phyloP scores from a whole-genome alignment of 2,113 vertebrate species.

The Seriola aureovittata region DNA sequence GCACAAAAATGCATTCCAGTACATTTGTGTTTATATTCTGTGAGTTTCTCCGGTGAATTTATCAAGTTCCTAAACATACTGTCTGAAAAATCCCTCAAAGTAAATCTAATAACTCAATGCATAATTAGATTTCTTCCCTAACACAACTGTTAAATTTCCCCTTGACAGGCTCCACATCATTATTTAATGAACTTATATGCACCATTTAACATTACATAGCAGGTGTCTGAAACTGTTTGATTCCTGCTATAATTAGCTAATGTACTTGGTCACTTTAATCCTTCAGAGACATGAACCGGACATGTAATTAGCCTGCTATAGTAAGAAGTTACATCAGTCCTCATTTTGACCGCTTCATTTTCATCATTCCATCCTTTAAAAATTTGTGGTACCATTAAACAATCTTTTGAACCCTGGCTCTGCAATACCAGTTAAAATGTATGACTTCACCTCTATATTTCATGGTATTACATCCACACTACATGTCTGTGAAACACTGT shows the following conservation, averaged over 20 bases:
- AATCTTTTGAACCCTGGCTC: neutral
- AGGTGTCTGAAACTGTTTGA: neutral
- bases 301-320: conserved; percentile 26
- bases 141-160: neutral
- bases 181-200: conserved; percentile 1
- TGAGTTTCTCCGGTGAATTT: neutral
- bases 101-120: neutral
- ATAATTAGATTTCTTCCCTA: neutral
- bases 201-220: neutral
- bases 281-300: conserved; percentile 19
- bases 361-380: neutral
- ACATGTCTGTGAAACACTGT: too few relatives aligned
- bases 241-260: conserved; percentile 27
- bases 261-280: conserved; percentile 41
- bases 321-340: conserved; percentile 7
- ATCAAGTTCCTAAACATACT: neutral
- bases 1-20: neutral
- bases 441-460: neutral
- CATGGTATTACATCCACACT: neutral
- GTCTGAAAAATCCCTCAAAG: neutral
- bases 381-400: neutral
- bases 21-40: neutral
- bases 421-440: neutral
- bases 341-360: conserved; percentile 4
- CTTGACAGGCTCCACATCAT: neutral